Evolutionary conservation across 1,140 invertebrate genomes (phyloP), one percentile per base, ranked within the genome.

Genomic region (Cyphomyrmex costatus): DNA sequence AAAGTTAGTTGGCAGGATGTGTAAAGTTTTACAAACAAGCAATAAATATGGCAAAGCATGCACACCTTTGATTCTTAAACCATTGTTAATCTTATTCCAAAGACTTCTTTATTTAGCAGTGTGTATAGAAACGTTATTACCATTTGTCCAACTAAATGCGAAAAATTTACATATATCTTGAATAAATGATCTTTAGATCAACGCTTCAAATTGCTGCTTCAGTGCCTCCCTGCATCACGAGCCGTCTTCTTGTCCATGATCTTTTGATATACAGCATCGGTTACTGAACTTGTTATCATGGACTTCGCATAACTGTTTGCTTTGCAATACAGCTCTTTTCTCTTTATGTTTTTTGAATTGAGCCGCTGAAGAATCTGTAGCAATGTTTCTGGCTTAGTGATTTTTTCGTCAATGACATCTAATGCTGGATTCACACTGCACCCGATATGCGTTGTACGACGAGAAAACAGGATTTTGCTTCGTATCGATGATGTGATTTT

Each of bases 251-350:
- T 66, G n/a, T 42, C 65, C 65, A 46, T 66, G 5, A 66, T 66
- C n/a, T 66, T 66, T 1, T 66, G n/a, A 24, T 66, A 46, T 4
- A 66, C 65, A 21, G 14, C 65, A 66, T 66, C 65, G 2, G n/a
- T 66, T 42, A 66, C 27, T 21, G 65, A 10, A 21, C 33, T 66
- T 5, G 65, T 66, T 5, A 66, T 66, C 65, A 66, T 66, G 1
- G 65, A 66, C 33, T 66, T 66, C 2, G 33, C n/a, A 5, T 66
- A 66, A 19, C 33, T 66, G 12, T 66, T 66, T 1, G 65, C 65
- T 24, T 66, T 66, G 19, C 65, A 36, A 14, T 66, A 66, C 30
- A 66, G 21, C 33, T 66, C 7, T 12, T 0, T 30, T 16, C 10
- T 42, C n/a, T 8, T 68, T 46, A 2, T 68, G 36, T 8, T 21